phyloP scores from a whole-genome alignment of 2,888 invertebrate species.

The Cephus pygmeus region DNA sequence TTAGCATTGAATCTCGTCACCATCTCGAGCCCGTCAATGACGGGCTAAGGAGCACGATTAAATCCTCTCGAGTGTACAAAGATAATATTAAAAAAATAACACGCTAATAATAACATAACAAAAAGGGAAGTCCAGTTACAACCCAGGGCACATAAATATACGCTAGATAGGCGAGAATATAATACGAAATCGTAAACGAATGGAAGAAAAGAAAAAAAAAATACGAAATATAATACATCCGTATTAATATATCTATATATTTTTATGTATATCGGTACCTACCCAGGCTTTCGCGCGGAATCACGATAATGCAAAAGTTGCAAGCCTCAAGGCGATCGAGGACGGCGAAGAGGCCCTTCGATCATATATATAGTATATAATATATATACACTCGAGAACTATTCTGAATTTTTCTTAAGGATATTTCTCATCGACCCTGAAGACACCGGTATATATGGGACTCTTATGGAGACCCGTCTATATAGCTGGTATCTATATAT shows the following conservation, averaged over 20 bases:
- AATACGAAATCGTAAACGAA: neutral
- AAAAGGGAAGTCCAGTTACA: neutral
- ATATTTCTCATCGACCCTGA: neutral
- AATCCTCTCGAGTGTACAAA: neutral
- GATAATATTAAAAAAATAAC: neutral
- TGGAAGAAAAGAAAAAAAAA: neutral
- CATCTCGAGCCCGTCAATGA: neutral
- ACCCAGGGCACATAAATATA: neutral
- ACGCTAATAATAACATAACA: neutral
- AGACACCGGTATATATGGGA: neutral
- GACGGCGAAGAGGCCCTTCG: neutral
- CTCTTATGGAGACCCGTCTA: neutral
- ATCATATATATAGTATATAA: neutral
- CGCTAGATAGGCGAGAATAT: neutral
- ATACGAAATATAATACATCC: neutral
- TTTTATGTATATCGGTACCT: neutral
- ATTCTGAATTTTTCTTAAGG: neutral
- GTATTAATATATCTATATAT: neutral
- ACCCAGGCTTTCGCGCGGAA: neutral
- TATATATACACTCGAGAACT: neutral
- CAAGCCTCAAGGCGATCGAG: neutral
- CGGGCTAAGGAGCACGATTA: neutral
- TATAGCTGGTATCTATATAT: neutral
- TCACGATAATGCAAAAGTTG: neutral
- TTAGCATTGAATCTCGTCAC: neutral